Evolutionary conservation across 1,140 invertebrate species (phyloP).

Genomic region (Bicyclus anynana): DNA sequence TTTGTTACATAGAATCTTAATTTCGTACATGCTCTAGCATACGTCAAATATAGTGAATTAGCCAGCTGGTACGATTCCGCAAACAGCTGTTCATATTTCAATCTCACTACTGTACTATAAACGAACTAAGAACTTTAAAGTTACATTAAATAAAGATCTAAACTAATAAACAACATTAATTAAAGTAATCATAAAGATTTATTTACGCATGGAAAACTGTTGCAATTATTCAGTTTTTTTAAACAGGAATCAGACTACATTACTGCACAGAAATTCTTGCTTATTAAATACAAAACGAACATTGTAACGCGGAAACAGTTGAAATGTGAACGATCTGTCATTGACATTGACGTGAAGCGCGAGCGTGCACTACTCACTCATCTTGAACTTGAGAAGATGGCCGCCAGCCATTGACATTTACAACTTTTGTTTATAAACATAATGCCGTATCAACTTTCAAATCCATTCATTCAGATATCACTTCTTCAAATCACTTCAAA

Average conservation of each 20-base stretch:
- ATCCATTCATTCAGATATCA: neutral
- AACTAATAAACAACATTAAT: neutral
- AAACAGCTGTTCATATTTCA: too few relatives aligned
- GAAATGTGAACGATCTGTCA: conserved; percentile 58
- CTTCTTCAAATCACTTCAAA: neutral
- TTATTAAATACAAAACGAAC: neutral
- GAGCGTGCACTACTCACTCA: conserved; percentile 32
- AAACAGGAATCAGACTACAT: conserved; percentile 2
- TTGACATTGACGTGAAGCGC: conserved; percentile 50
- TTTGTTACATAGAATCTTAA: too few relatives aligned
- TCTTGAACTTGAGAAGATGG: conserved; percentile 62
- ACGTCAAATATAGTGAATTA: too few relatives aligned
- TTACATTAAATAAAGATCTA: too few relatives aligned
- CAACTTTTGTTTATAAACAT: conserved; percentile 39
- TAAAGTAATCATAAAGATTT: neutral
- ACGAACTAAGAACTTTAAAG: too few relatives aligned
- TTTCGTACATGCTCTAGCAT: too few relatives aligned
- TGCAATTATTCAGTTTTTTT: conserved; percentile 1
- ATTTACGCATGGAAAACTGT: neutral
- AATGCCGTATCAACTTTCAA: conserved; percentile 21
- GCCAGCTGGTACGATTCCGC: too few relatives aligned
- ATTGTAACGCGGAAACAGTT: conserved; percentile 24
- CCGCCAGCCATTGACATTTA: conserved; percentile 43
- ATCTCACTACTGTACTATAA: too few relatives aligned
- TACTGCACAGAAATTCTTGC: neutral